A percentile compares a stretch with the other conserved stretches of the same genome.
Evolutionary conservation across 2,888 invertebrate genomes (phyloP).

Genomic region (Lasioglossum calceatum): DNA sequence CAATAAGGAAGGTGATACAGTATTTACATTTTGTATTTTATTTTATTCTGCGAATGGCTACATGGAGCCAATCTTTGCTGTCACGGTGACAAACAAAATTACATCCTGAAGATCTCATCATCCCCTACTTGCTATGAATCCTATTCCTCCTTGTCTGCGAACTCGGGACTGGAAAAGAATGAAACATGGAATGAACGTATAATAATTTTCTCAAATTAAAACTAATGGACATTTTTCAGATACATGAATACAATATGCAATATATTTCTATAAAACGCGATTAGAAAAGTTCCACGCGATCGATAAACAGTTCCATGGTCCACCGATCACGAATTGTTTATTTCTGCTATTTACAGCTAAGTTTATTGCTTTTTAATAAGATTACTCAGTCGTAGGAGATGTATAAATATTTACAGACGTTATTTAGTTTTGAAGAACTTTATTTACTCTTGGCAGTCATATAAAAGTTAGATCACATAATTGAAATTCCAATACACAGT

Average conservation of each 20-base stretch:
- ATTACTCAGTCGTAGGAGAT: too few species aligned
- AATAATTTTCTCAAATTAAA: not conserved
- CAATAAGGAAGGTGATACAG: not conserved
- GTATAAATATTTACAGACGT: not conserved
- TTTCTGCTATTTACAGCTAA: too few species aligned
- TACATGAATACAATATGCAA: too few species aligned
- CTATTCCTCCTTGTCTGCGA: accelerated
- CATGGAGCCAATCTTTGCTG: not conserved
- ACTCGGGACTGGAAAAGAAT: not conserved
- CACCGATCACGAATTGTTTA: too few species aligned
- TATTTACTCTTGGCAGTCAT: too few species aligned
- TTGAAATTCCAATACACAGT: not conserved
- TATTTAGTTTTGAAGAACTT: not conserved
- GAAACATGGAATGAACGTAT: not conserved
- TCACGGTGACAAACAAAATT: not conserved
- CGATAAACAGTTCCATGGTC: too few species aligned
- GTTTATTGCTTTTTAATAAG: too few species aligned
- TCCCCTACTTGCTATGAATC: not conserved
- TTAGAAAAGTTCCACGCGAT: too few species aligned
- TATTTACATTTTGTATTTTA: not conserved
- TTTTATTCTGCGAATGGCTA: not conserved
- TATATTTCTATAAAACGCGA: too few species aligned
- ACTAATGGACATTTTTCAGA: not conserved
- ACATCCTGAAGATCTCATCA: not conserved
- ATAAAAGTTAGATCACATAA: too few species aligned